A percentile compares a stretch with the other conserved stretches of the same genome.
These are phyloP conservation scores for Caenorhabditis drosophilae DNA, from an alignment of 2,888 invertebrate species.

Conservation along the genomic window DNA sequence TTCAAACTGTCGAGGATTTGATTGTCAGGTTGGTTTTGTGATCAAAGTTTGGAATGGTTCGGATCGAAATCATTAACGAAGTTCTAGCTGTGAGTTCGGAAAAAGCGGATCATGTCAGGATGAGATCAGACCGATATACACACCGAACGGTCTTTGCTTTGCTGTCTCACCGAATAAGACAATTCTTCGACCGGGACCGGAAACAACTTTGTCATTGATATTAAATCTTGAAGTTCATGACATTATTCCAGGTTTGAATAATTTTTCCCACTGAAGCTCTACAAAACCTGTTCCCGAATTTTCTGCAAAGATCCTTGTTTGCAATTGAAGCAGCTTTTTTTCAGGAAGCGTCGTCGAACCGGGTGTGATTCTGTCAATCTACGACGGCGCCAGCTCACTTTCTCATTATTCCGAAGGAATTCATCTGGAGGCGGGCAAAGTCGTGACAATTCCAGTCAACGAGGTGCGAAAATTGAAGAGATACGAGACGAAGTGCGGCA, in stretches of 20 bases:
- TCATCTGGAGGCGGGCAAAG: constrained; percentile 62
- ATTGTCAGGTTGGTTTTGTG: constrained; percentile 52
- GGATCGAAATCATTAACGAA: neutral
- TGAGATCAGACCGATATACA: constrained; percentile 56
- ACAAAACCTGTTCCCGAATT: too few relatives aligned
- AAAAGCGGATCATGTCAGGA: constrained; percentile 59
- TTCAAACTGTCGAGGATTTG: constrained; percentile 58
- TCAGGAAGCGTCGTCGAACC: constrained; percentile 45
- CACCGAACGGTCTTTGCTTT: constrained; percentile 59
- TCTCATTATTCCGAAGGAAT: constrained; percentile 59
- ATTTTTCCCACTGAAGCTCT: too few relatives aligned
- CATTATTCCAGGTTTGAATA: constrained; percentile 47
- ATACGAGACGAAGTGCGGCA: constrained; percentile 53
- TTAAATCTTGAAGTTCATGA: constrained; percentile 61
- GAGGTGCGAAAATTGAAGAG: constrained; percentile 56
- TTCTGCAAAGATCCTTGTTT: too few relatives aligned
- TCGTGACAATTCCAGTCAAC: constrained; percentile 62
- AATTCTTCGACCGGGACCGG: constrained; percentile 61
- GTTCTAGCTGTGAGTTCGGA: constrained; percentile 60
- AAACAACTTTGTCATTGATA: constrained; percentile 59
- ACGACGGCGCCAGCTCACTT: constrained; percentile 44
- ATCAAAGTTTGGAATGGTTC: neutral
- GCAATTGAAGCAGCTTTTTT: too few relatives aligned
- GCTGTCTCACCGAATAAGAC: constrained; percentile 58
- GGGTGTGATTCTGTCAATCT: constrained; percentile 57